Evolutionary conservation across 2,888 invertebrate species (phyloP), one percentile per base, ranked within the genome.

Genomic region (Himalopsyche kuldschensis): DNA sequence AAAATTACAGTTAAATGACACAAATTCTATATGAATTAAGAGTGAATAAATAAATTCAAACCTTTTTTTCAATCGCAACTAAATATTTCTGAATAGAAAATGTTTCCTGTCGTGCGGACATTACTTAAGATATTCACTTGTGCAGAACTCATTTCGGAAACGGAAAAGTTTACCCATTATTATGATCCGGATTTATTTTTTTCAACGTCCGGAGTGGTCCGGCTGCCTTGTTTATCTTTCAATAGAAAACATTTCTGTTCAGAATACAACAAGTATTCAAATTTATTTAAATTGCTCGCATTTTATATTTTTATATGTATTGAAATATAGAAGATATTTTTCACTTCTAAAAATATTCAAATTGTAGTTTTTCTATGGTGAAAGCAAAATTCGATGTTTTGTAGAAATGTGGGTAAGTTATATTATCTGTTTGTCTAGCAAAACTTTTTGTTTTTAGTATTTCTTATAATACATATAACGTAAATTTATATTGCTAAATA

Each of bases 111-210:
- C 69, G 15, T 69, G 69, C 11, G 27, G 69, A 30, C 69, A 27
- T 11, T 15, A 69, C 78, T 46, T 47, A 2, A 47, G 47, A 46
- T 78, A 78, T 78, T 47, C 78, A 78, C 78, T 46, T 78, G 41
- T 30, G 30, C 78, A 78, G 41, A 46, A 35, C 46, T 46, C 78
- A 30, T 47, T 46, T 30, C 78, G 78, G 46, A 69, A 81, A 30
- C 75, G 81, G 76, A 75, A 81, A 81, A 81, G 47, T 81, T 81
- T 81, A 81, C 31, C 81, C 75, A 69, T 81, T 75, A 75, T 76
- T 46, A 46, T 30, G 31, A 69, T 81, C 81, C 81, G 81, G 81
- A 47, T 32, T 79, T 79, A 79, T 79, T 63, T 47, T 79, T 79
- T 30, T n/a, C 55, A 31, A 31, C 69, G 69, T 69, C 69, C 69